Percentiles rank a stretch among this genome's conserved stretches.
phyloP scores from a whole-genome alignment of 2,888 invertebrate genomes.

The Tipula confusa region DNA sequence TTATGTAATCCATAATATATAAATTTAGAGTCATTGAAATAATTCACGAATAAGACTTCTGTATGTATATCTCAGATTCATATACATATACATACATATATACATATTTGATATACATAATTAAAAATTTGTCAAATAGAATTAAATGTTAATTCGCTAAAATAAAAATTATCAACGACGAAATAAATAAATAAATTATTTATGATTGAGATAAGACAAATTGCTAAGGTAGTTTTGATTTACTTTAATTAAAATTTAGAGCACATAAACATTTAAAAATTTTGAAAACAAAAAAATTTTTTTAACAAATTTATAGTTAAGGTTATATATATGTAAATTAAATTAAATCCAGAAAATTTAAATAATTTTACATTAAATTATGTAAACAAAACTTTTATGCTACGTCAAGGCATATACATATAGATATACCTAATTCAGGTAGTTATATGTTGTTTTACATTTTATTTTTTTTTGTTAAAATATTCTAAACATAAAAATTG shows the following conservation, averaged over 20 bases:
- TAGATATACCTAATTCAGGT: no score
- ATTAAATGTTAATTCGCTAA: background rate
- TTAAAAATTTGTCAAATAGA: background rate
- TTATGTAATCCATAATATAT: background rate
- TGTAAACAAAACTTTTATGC: background rate
- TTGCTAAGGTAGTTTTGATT: conserved; percentile 3
- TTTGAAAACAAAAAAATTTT: background rate
- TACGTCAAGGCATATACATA: background rate
- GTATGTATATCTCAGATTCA: no score
- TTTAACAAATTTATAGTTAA: conserved; percentile 20
- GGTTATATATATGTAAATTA: background rate
- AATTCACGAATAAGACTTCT: no score
- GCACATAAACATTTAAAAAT: background rate
- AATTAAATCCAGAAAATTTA: background rate
- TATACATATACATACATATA: background rate
- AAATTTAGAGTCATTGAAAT: no score
- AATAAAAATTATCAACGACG: background rate
- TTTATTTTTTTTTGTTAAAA: background rate
- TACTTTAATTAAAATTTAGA: background rate
- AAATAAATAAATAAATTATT: background rate
- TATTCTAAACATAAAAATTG: no score
- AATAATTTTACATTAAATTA: background rate
- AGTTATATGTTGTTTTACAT: background rate
- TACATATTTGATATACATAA: background rate
- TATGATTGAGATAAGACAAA: conserved; percentile 6